phyloP scores from a whole-genome alignment of 2,113 vertebrate genomes.

The Parotia lawesii region DNA sequence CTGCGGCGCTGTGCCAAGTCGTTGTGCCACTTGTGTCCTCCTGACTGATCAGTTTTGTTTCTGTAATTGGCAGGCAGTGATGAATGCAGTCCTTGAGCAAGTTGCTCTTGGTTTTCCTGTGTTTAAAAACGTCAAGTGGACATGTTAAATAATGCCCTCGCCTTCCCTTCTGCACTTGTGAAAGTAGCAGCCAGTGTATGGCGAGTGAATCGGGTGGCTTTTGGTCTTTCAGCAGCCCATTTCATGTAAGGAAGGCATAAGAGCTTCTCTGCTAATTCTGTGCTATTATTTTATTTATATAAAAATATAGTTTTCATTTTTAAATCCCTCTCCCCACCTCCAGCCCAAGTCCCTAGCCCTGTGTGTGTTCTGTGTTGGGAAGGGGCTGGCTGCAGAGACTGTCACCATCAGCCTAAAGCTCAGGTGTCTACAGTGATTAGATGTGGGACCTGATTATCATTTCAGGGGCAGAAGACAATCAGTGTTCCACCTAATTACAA shows the following conservation, averaged over 20 bases:
- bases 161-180: neutral
- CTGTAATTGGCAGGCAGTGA: slow-evolving; percentile 31
- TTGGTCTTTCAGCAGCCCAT: neutral
- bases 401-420: neutral
- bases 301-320: neutral
- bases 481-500: slow-evolving; percentile 13
- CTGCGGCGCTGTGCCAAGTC: fast-evolving
- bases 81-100: slow-evolving; percentile 30
- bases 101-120: slow-evolving; percentile 6
- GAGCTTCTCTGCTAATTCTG: neutral
- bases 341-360: neutral
- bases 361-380: neutral
- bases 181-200: neutral
- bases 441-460: neutral
- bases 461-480: slow-evolving; percentile 3
- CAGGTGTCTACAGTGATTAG: neutral
- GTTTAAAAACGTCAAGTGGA: slow-evolving; percentile 23
- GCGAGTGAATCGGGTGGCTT: fast-evolving
- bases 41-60: slow-evolving; percentile 23
- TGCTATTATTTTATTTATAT: neutral
- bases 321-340: neutral
- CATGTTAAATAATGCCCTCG: neutral
- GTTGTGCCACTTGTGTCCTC: neutral
- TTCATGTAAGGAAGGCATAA: neutral
- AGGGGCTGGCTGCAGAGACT: neutral